Conservation (phyloP, 2,888 invertebrate species). For the Eupsilia transversa region DNA sequence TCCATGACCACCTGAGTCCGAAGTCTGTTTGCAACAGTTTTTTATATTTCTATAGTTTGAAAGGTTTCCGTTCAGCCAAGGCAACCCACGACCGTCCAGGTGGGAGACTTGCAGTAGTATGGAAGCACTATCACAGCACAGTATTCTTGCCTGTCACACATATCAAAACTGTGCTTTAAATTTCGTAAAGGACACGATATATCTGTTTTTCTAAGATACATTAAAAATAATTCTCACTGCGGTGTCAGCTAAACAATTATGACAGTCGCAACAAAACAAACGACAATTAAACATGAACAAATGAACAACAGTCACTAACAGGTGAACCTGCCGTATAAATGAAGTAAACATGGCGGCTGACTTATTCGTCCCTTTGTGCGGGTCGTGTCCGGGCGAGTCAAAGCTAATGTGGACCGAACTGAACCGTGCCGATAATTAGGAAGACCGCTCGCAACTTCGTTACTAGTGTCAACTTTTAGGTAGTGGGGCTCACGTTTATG, state of each 20-base stretch:
- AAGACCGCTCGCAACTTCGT: constrained; percentile 58
- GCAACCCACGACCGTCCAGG: background rate
- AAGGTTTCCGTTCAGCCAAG: background rate
- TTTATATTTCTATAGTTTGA: no score
- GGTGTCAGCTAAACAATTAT: background rate
- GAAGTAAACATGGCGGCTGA: constrained; percentile 45
- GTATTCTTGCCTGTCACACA: no score
- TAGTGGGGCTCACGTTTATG: background rate
- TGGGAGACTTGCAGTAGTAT: no score
- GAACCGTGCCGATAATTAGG: constrained; percentile 70
- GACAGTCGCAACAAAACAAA: constrained; percentile 16
- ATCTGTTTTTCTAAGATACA: no score
- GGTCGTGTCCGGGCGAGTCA: constrained; percentile 49
- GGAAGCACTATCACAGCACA: no score
- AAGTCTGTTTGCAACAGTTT: no score
- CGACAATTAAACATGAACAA: constrained; percentile 53
- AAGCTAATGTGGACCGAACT: constrained; percentile 67
- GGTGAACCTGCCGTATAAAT: constrained; percentile 49
- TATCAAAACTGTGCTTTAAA: no score
- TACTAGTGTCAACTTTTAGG: constrained; percentile 49
- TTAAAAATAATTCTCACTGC: background rate
- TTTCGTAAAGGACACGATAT: no score
- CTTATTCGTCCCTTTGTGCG: constrained; percentile 59
- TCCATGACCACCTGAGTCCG: background rate
- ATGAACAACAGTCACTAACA: constrained; percentile 52